Percentiles rank a stretch among this genome's conserved stretches.
Evolutionary conservation across 2,888 invertebrate species (phyloP).

Genomic region (Kryphioiulus occultus): DNA sequence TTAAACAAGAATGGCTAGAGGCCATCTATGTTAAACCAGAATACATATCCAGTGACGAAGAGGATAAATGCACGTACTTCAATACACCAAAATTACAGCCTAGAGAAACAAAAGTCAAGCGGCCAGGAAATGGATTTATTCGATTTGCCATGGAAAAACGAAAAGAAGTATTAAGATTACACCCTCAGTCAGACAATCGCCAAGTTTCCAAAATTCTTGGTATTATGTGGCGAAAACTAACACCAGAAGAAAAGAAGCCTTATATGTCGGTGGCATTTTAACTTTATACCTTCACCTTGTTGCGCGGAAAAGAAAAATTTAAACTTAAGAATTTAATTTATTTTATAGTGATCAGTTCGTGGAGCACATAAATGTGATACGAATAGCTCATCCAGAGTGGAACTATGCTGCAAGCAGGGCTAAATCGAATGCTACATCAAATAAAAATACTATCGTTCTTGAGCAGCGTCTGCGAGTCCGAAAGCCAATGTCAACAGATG

Average conservation of each 20-base stretch:
- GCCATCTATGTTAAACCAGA: background rate
- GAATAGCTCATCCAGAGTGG: slow-evolving; percentile 44
- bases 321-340: background rate
- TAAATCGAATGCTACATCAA: background rate
- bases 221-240: slow-evolving; percentile 47
- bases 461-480: slow-evolving; percentile 39
- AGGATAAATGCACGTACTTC: background rate
- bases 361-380: background rate
- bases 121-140: slow-evolving; percentile 49
- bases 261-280: slow-evolving; percentile 12
- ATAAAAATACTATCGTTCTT: background rate
- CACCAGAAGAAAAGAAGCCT: slow-evolving; percentile 40
- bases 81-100: background rate
- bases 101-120: background rate
- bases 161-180: slow-evolving; percentile 7
- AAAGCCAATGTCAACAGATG: background rate
- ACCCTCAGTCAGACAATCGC: slow-evolving; percentile 35
- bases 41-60: too few relatives aligned
- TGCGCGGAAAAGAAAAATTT: background rate
- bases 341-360: slow-evolving; percentile 33
- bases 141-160: slow-evolving; percentile 43
- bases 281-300: background rate
- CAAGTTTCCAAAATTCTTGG: slow-evolving; percentile 41
- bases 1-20: background rate
- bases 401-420: slow-evolving; percentile 48